These are phyloP conservation scores for Stegodyphus mimosarum DNA, from an alignment of 1,140 invertebrate genomes.

Conservation along the genomic window DNA sequence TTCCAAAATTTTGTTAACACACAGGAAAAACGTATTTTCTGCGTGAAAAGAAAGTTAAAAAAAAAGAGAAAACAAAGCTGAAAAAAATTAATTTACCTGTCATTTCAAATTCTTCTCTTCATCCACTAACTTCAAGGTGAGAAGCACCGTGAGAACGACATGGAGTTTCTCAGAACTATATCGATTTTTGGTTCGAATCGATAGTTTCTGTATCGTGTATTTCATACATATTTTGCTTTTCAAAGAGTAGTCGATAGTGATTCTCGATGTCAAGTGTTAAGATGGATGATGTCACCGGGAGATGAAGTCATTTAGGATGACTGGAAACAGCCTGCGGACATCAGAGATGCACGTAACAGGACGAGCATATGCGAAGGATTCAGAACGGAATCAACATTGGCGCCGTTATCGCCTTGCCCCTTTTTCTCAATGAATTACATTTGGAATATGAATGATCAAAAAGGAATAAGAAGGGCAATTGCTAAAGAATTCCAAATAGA, in stretches of 20 bases:
- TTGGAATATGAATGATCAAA: no score
- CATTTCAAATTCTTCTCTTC: conserved; percentile 7
- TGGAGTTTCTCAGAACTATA: not conserved
- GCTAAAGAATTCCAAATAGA: no score
- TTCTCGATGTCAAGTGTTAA: conserved; percentile 17
- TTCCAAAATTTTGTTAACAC: no score
- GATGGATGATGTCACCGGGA: conserved; percentile 5
- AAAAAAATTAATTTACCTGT: conserved; percentile 8
- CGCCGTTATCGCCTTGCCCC: not conserved
- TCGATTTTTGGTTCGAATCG: conserved; percentile 21
- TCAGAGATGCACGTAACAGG: not conserved
- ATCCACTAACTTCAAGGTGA: conserved; percentile 38
- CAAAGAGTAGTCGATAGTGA: conserved; percentile 1
- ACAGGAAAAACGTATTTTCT: no score
- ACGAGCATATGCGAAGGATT: conserved; percentile 8
- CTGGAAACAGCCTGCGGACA: conserved; percentile 33
- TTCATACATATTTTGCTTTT: conserved; percentile 25
- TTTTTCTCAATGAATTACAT: not conserved
- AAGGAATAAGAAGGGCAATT: no score
- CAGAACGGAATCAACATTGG: not conserved
- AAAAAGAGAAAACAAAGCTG: no score
- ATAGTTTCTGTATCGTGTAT: not conserved
- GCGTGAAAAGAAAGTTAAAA: no score
- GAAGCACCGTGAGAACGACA: not conserved
- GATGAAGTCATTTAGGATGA: conserved; percentile 10